Conservation (phyloP, 2,797 vertebrate species). For the Micromesistius poutassou region DNA sequence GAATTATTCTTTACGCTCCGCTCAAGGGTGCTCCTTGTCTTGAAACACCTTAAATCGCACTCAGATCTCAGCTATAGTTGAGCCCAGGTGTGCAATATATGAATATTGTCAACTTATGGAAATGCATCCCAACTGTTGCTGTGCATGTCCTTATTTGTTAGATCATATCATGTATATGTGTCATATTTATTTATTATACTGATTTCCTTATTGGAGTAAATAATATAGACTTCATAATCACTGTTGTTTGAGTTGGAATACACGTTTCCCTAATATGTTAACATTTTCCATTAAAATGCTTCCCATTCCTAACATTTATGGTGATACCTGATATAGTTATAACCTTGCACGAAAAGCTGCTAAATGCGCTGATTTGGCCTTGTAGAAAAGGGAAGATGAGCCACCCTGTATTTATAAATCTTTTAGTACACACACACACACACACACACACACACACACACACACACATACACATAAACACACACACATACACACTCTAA, state of each 20-base stretch:
- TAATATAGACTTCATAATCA: no score
- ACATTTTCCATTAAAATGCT: no score
- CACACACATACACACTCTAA: slow-evolving; percentile 22
- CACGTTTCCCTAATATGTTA: no score
- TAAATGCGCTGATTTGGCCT: not conserved
- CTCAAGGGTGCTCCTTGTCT: not conserved
- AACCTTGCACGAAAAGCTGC: not conserved
- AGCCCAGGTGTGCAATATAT: no score
- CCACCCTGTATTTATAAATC: not conserved
- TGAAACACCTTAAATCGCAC: not conserved
- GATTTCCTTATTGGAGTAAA: no score
- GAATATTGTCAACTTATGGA: no score
- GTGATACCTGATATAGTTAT: not conserved
- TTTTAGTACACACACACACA: slow-evolving; percentile 3
- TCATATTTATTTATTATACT: no score
- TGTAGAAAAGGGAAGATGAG: not conserved
- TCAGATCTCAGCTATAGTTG: no score
- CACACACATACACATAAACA: slow-evolving; percentile 8
- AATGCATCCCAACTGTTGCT: no score
- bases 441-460: slow-evolving; percentile 12
- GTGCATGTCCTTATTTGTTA: no score
- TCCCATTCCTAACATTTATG: not conserved
- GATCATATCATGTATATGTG: no score
- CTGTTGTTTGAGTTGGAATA: no score
- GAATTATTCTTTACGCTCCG: not conserved